Conservation (phyloP, 2,797 vertebrate genomes). For the Rhabdomys pumilio region DNA sequence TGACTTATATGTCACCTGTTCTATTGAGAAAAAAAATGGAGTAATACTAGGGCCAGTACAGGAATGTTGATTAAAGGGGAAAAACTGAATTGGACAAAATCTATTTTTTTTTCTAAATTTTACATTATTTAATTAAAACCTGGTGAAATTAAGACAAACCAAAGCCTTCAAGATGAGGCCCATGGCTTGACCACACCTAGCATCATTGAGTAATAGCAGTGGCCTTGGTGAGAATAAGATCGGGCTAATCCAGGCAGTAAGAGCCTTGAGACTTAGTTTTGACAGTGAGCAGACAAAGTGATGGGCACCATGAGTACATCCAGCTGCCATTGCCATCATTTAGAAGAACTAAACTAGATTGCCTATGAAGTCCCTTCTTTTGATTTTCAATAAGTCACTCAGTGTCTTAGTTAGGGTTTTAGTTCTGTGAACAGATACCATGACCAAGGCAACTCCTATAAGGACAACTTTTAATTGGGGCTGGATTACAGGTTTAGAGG, state of each 20-base stretch:
- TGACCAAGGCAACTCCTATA: background rate
- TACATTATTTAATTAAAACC: constrained; percentile 57
- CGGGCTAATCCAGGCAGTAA: background rate
- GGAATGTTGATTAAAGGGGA: background rate
- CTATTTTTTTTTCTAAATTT: constrained; percentile 45
- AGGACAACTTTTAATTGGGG: background rate
- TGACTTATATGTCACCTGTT: background rate
- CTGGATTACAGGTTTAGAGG: background rate
- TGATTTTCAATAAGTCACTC: background rate
- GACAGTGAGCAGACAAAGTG: background rate
- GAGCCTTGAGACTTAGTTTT: background rate
- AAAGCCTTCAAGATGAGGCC: background rate
- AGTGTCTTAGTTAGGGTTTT: background rate
- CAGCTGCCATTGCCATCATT: background rate
- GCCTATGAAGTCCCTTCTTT: background rate
- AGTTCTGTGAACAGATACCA: background rate
- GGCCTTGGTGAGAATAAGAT: background rate
- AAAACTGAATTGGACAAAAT: constrained; percentile 51
- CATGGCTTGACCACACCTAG: background rate
- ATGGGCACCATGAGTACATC: background rate
- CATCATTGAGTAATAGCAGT: background rate
- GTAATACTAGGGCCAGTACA: background rate
- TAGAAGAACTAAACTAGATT: background rate
- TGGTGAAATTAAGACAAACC: background rate
- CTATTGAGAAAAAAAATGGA: background rate